phyloP scores from a whole-genome alignment of 2,888 invertebrate genomes.

The Clostera curtula region DNA sequence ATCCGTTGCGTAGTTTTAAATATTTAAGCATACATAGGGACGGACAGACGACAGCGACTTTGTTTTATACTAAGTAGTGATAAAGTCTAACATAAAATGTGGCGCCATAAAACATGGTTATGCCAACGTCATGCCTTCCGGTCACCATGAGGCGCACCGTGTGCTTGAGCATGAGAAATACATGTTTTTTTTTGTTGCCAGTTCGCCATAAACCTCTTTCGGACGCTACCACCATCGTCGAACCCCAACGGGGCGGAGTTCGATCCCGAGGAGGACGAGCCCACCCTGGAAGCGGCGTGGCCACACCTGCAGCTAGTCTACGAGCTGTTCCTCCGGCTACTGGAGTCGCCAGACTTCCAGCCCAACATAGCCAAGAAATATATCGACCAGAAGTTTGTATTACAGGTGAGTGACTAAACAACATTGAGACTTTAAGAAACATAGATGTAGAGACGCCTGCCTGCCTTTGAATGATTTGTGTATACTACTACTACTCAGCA shows the following conservation, averaged over 20 bases:
- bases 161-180: background rate
- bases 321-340: conserved; percentile 84
- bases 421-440: no score
- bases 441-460: no score
- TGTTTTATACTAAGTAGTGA: no score
- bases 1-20: no score
- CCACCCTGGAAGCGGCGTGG: conserved; percentile 95
- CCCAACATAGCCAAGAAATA: conserved; percentile 93
- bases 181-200: conserved; percentile 33
- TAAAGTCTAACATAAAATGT: no score
- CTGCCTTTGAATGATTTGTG: no score
- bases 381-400: conserved; percentile 96
- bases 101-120: no score
- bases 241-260: conserved; percentile 91
- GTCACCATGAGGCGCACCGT: background rate
- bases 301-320: conserved; percentile 91
- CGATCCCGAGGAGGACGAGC: conserved; percentile 97
- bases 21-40: no score
- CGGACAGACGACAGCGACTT: no score
- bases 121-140: no score
- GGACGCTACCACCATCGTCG: conserved; percentile 89
- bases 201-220: conserved; percentile 92
- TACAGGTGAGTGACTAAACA: conserved; percentile 88
- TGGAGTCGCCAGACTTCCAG: conserved; percentile 96
- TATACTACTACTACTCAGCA: no score